phyloP scores from a whole-genome alignment of 2,888 invertebrate genomes.

The Stramonita haemastoma region DNA sequence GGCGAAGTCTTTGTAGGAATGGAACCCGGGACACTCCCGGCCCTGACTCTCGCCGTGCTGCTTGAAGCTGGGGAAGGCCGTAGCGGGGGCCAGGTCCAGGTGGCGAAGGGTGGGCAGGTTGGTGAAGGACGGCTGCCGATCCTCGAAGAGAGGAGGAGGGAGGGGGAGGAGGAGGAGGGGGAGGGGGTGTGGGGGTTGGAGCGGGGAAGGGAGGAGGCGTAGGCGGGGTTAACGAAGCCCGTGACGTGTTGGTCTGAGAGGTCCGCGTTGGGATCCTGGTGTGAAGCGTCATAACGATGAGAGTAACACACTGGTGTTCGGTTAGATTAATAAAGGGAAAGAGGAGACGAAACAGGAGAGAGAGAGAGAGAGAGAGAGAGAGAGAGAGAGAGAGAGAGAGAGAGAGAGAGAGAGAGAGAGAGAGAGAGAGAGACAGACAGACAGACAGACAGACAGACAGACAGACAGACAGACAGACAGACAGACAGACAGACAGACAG shows the following conservation, averaged over 20 bases:
- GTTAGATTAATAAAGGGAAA: neutral
- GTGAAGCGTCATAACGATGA: no score
- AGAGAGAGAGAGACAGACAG: neutral
- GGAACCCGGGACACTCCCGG: neutral
- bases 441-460: neutral
- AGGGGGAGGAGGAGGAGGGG: neutral
- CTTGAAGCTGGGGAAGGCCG: neutral
- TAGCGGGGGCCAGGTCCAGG: neutral
- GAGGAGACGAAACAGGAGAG: neutral
- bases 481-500: neutral
- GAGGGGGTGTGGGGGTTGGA: neutral
- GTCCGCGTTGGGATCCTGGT: no score
- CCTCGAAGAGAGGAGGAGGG: neutral
- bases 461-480: neutral
- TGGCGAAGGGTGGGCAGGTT: neutral
- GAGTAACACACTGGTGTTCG: no score
- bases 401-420: neutral
- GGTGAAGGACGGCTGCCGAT: neutral
- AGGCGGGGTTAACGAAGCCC: no score
- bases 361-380: neutral
- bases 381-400: neutral
- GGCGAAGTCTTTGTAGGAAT: no score
- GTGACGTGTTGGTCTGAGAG: no score
- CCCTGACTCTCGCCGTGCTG: neutral
- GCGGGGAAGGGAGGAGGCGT: neutral